Conservation (phyloP, 2,888 invertebrate species). For the Callinectes sapidus region DNA sequence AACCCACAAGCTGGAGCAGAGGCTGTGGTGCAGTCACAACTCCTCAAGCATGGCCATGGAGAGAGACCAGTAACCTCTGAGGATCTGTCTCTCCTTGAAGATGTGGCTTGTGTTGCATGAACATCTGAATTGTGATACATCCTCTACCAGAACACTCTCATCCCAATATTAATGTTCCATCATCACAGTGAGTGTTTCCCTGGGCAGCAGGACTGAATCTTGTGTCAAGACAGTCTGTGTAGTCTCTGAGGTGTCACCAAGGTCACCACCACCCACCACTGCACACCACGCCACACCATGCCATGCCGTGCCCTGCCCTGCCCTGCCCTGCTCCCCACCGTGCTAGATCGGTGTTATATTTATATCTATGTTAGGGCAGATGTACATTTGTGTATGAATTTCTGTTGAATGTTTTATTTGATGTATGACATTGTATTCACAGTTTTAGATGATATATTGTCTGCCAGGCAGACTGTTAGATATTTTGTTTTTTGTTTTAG, state of each 20-base stretch:
- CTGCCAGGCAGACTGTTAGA: conserved; percentile 43
- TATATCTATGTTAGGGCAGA: background rate
- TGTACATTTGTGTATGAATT: conserved; percentile 29
- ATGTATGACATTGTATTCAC: conserved; percentile 39
- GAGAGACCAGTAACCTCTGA: background rate
- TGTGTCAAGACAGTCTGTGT: background rate
- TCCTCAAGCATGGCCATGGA: background rate
- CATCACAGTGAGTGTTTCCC: background rate
- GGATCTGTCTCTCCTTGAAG: background rate
- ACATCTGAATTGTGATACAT: background rate
- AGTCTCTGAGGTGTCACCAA: background rate
- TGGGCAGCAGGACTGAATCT: background rate
- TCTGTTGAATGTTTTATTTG: conserved; percentile 36
- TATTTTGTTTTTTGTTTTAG: conserved; percentile 31
- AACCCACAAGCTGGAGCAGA: background rate
- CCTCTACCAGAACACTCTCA: background rate
- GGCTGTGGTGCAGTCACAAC: background rate
- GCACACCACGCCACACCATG: background rate
- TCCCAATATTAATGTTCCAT: background rate
- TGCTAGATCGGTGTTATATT: background rate
- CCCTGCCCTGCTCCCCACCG: background rate
- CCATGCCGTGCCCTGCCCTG: background rate
- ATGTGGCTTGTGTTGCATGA: background rate
- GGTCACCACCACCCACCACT: background rate
- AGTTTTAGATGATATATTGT: conserved; percentile 48